Evolutionary conservation across 2,113 vertebrate species (phyloP), one percentile per base, ranked within the genome.

Genomic region (Ophiodon elongatus): DNA sequence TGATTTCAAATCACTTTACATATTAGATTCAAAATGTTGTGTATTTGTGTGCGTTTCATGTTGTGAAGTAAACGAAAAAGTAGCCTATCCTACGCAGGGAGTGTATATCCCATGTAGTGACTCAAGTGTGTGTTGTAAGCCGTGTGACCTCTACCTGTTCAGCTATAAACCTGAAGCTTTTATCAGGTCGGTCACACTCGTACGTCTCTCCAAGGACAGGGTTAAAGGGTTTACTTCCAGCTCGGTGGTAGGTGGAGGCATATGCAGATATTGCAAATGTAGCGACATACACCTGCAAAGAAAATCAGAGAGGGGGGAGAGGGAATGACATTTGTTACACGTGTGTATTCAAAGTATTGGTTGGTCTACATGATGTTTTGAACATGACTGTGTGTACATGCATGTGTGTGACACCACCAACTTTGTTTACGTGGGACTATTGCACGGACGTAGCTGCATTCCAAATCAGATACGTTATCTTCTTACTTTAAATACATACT

Each of bases 221-320:
- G 87, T 99, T 99, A 85, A 99, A 99, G 10, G 98, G 98, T 85
- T 99, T 99, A 91, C 98, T 98, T 73, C 97, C 97, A 21, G 97
- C 98, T 80, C 98, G 94, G 89, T 96, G 96, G 91, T 96, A 97
- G 92, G 95, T 97, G 75, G 97, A 97, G 0, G 98, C 95, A 29
- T 99, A 99, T 0, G 96, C 97, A 23, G 98, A 97, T 63, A 98
- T 94, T 2, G 98, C 98, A 94, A 99, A 99, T 6, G 98, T 96
- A 25, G 98, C 98, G 76, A 99, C 94, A 4, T 98, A 99, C 14
- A 98, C 97, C 98, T 99, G 85, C 25, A 64, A 0, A 90, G 59
- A 63, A 69, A 41, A 68, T 54, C 9, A 83, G 23, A 78, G 13
- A 47, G 19, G n/a, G 4, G 47, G 5, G 19, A 50, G n/a, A n/a